Conservation (phyloP, 2,797 vertebrate species). For the Lithobates sylvaticus region DNA sequence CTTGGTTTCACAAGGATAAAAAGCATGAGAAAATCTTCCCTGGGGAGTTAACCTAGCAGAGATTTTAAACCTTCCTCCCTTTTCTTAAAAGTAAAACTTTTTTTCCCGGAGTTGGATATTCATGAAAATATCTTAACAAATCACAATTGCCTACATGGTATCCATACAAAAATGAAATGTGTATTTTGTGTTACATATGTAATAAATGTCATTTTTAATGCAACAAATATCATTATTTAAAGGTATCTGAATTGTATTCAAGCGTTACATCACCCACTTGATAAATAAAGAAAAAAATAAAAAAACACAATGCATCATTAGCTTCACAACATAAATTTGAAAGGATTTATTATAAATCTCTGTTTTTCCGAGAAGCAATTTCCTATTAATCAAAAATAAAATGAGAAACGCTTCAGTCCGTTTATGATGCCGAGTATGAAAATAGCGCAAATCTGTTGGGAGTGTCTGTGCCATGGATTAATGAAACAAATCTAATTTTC, state of each 20-base stretch:
- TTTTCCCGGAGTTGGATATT: neutral
- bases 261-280: slow-evolving; percentile 20
- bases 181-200: neutral
- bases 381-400: slow-evolving; percentile 52
- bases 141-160: neutral
- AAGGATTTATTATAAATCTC: slow-evolving; percentile 41
- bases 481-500: slow-evolving; percentile 41
- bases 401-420: slow-evolving; percentile 45
- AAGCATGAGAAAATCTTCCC: neutral
- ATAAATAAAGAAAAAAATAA: slow-evolving; percentile 18
- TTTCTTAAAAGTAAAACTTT: neutral
- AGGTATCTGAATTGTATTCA: neutral
- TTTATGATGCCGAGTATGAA: slow-evolving; percentile 18
- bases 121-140: neutral
- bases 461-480: slow-evolving; percentile 37
- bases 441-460: slow-evolving; percentile 49
- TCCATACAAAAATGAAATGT: neutral
- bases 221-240: neutral
- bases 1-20: neutral
- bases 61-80: no score
- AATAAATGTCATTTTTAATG: neutral
- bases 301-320: slow-evolving; percentile 42
- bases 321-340: slow-evolving; percentile 35
- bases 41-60: neutral
- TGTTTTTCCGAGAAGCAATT: slow-evolving; percentile 44